Conservation (phyloP, 2,797 vertebrate genomes). For the Orientallactaga sibirica region DNA sequence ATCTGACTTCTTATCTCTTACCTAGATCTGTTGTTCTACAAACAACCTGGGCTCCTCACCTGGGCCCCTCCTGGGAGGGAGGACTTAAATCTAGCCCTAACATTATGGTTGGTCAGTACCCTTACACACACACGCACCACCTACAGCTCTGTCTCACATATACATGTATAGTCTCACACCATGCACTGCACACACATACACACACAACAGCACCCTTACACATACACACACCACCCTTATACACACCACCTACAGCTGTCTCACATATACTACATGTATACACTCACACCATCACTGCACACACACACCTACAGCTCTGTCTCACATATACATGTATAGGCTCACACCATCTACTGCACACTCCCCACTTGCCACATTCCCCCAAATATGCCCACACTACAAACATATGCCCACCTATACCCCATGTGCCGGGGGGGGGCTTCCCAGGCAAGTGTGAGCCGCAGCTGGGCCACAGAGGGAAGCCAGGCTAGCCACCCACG, state of each 20-base stretch:
- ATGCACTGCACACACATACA: background rate
- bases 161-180: too few relatives aligned
- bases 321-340: too few relatives aligned
- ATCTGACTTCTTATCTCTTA: too few relatives aligned
- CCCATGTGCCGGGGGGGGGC: background rate
- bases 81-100: too few relatives aligned
- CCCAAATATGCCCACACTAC: background rate
- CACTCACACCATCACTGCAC: too few relatives aligned
- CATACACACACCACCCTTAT: background rate
- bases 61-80: too few relatives aligned
- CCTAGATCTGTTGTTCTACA: too few relatives aligned
- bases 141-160: background rate
- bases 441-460: background rate
- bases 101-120: background rate
- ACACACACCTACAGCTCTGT: background rate
- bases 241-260: too few relatives aligned
- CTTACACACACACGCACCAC: background rate
- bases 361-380: background rate
- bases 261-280: too few relatives aligned
- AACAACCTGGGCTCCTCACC: too few relatives aligned
- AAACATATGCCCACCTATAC: background rate
- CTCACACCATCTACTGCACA: background rate
- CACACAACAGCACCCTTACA: background rate
- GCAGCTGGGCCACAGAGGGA: background rate
- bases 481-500: background rate